Evolutionary conservation across 2,797 vertebrate genomes (phyloP).

Genomic region (Platalea minor): DNA sequence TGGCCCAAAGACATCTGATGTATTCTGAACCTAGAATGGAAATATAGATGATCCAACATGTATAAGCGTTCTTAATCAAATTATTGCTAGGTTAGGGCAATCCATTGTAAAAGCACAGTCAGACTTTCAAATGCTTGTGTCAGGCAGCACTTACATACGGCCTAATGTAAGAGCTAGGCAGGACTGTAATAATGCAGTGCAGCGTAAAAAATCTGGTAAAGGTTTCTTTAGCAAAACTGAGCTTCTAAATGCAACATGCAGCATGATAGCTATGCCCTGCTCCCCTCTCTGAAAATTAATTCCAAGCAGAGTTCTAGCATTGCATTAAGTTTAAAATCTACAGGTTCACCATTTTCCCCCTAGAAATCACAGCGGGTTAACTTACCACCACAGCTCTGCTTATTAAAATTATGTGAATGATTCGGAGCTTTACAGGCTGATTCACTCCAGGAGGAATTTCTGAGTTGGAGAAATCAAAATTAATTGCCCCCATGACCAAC

Average conservation of each 20-base stretch:
- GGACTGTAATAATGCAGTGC: background rate
- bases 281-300: background rate
- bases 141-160: background rate
- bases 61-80: background rate
- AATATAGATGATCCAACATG: background rate
- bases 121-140: background rate
- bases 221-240: background rate
- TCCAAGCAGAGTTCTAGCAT: background rate
- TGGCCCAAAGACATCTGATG: background rate
- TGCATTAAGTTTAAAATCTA: background rate
- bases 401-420: conserved; percentile 72
- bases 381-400: conserved; percentile 80
- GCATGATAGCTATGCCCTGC: background rate
- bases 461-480: conserved; percentile 80
- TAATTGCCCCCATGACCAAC: conserved; percentile 78
- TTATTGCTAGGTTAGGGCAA: background rate
- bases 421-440: conserved; percentile 73
- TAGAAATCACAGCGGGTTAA: background rate
- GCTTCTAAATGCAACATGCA: background rate
- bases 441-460: conserved; percentile 80
- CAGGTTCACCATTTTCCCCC: background rate
- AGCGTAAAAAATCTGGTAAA: background rate
- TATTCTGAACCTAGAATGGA: background rate
- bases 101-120: background rate
- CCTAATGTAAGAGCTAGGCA: background rate